Conservation (phyloP, 64 coral and sea anemone species). For the Stichodactyla helianthus region DNA sequence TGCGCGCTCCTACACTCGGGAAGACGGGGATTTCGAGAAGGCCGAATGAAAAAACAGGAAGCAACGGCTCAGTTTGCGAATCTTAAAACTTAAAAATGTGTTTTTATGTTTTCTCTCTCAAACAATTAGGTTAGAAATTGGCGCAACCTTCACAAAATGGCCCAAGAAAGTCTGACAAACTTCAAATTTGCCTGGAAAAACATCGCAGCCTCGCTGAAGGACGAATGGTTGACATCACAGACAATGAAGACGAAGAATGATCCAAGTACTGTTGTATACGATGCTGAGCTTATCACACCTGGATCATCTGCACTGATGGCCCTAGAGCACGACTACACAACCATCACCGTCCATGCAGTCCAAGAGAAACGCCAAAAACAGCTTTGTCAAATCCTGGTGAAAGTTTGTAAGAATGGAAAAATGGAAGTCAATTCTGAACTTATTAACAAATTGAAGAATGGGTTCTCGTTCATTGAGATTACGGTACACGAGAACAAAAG, state of each 20-base stretch:
- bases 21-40: too few relatives aligned
- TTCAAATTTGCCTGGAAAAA: constrained; percentile 33
- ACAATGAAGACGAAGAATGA: not conserved
- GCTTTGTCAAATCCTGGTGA: constrained; percentile 43
- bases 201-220: not conserved
- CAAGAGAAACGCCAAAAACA: constrained; percentile 28
- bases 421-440: constrained; percentile 5
- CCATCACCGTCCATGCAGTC: constrained; percentile 13
- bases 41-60: too few relatives aligned
- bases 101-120: not conserved
- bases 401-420: constrained; percentile 16
- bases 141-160: constrained; percentile 21
- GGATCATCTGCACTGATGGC: constrained; percentile 40
- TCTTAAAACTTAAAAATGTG: not conserved
- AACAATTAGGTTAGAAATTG: constrained; percentile 1
- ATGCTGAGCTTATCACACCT: constrained; percentile 23
- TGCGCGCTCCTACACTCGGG: too few relatives aligned
- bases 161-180: not conserved
- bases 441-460: constrained; percentile 32
- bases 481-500: constrained; percentile 3
- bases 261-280: not conserved
- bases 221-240: constrained; percentile 40
- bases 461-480: constrained; percentile 37
- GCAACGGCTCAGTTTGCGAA: too few relatives aligned
- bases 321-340: constrained; percentile 5